phyloP scores from a whole-genome alignment of 2,797 vertebrate genomes.

The Gobionotothen gibberifrons region DNA sequence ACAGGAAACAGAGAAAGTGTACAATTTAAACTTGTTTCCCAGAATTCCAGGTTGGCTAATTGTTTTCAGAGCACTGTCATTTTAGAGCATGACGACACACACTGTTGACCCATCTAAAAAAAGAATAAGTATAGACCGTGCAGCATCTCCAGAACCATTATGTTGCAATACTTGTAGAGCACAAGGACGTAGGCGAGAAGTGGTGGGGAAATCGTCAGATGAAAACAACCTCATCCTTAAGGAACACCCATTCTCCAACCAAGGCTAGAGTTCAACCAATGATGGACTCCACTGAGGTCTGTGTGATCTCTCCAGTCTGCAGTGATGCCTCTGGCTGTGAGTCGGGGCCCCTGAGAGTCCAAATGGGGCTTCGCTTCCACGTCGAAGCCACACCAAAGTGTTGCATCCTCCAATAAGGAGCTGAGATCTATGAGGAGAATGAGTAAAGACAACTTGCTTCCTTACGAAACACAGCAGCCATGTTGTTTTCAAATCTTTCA shows the following conservation, averaged over 20 bases:
- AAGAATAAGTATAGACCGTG: slow-evolving; percentile 9
- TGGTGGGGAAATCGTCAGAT: slow-evolving; percentile 72
- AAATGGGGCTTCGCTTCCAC: slow-evolving; percentile 34
- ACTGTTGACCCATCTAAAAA: slow-evolving; percentile 20
- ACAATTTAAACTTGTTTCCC: background rate
- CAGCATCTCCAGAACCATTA: slow-evolving; percentile 13
- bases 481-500: background rate
- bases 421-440: slow-evolving; percentile 8
- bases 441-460: background rate
- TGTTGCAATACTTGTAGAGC: background rate
- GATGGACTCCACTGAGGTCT: slow-evolving; percentile 67
- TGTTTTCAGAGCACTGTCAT: slow-evolving; percentile 9
- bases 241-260: slow-evolving; percentile 69
- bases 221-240: slow-evolving; percentile 72
- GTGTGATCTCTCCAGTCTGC: slow-evolving; percentile 61
- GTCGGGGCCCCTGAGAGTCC: slow-evolving; percentile 30
- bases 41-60: slow-evolving; percentile 12
- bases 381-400: slow-evolving; percentile 56
- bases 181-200: slow-evolving; percentile 31
- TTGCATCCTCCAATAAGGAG: slow-evolving; percentile 13
- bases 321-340: slow-evolving; percentile 38
- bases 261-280: slow-evolving; percentile 31
- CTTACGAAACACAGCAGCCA: background rate
- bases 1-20: slow-evolving; percentile 10
- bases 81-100: slow-evolving; percentile 2